Conservation (phyloP, 2,797 vertebrate genomes). For the Tolypeutes matacus region DNA sequence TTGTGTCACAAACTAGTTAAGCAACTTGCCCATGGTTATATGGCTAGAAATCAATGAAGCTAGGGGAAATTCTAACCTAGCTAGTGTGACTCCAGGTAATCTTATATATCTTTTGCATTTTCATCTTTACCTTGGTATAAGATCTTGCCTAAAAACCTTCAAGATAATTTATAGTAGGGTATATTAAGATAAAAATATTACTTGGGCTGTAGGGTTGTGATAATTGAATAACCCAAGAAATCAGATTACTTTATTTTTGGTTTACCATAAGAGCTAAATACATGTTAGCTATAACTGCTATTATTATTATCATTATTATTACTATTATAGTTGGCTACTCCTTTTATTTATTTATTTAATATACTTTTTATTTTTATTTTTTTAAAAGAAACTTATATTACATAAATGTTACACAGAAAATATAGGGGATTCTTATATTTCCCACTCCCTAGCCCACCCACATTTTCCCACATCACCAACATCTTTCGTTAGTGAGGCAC, state of each 20-base stretch:
- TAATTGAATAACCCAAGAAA: background rate
- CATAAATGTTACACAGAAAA: no score
- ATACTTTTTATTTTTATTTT: no score
- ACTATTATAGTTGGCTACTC: background rate
- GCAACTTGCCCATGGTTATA: background rate
- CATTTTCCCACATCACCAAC: no score
- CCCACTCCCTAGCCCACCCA: no score
- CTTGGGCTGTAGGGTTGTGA: background rate
- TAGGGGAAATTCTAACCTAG: background rate
- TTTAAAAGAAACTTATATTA: no score
- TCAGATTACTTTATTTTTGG: background rate
- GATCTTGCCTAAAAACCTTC: background rate
- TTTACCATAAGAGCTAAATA: background rate
- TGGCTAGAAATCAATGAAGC: background rate
- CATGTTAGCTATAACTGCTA: background rate
- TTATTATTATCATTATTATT: background rate
- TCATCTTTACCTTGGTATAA: background rate
- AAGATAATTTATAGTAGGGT: background rate
- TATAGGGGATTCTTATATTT: no score
- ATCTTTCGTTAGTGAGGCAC: no score
- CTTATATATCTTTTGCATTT: background rate
- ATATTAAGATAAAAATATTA: background rate
- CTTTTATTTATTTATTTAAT: background rate
- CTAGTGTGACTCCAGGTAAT: background rate
- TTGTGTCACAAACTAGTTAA: background rate